A percentile compares a stretch with the other conserved stretches of the same genome.
Conservation (phyloP, 2,113 vertebrate genomes). For the Pyrgilauda ruficollis region DNA sequence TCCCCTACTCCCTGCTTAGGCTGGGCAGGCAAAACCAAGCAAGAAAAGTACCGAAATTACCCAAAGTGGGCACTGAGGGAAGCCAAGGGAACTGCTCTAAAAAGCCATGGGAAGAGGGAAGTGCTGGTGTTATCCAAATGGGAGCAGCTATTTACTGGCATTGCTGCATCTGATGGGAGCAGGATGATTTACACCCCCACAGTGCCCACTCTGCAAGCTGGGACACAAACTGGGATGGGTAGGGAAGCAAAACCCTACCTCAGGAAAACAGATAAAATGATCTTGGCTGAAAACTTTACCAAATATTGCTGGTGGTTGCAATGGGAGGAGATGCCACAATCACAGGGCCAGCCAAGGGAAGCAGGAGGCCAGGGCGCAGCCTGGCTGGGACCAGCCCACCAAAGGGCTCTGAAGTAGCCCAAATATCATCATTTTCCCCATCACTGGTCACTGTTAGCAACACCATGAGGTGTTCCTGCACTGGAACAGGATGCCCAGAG, state of each 20-base stretch:
- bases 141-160: not conserved
- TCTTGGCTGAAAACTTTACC: not conserved
- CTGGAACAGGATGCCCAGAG: not conserved
- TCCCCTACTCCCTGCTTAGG: not conserved
- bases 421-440: not conserved
- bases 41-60: not conserved
- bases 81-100: not conserved
- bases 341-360: not conserved
- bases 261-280: not conserved
- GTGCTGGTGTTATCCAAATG: fast-evolving
- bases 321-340: not conserved
- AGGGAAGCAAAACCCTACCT: not conserved
- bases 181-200: not conserved
- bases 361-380: not conserved
- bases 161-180: not conserved
- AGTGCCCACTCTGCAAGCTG: not conserved
- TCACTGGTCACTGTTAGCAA: not conserved
- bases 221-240: not conserved
- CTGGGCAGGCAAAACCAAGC: not conserved
- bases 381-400: not conserved
- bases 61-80: not conserved
- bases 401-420: not conserved
- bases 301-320: not conserved
- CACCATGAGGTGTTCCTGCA: not conserved
- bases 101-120: not conserved